Evolutionary conservation across 2,113 vertebrate species (phyloP).

Genomic region (Pedetes capensis): DNA sequence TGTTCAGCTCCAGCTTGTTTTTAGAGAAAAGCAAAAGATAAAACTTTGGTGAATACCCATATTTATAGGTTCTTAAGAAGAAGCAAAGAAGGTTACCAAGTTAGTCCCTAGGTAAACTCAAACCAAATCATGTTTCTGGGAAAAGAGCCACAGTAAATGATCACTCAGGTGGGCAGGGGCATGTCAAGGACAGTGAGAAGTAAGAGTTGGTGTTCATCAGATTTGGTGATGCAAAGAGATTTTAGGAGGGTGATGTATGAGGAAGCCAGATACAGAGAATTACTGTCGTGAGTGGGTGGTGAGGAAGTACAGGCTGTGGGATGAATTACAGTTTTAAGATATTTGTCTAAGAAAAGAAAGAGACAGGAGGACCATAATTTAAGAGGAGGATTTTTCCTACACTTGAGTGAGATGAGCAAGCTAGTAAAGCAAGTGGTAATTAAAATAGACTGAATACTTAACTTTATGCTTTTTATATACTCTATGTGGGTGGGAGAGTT

Average conservation of each 20-base stretch:
- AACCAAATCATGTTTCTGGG: not conserved
- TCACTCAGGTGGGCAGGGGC: not conserved
- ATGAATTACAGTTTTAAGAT: slow-evolving; percentile 44
- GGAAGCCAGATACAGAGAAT: not conserved
- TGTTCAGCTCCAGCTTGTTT: not conserved
- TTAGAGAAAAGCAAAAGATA: not conserved
- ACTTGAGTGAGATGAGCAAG: slow-evolving; percentile 15
- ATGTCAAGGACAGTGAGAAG: slow-evolving; percentile 1
- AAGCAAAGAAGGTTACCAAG: not conserved
- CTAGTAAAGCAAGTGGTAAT: slow-evolving; percentile 30
- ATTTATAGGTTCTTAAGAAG: not conserved
- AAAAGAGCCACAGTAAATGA: not conserved
- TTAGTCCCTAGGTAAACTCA: not conserved
- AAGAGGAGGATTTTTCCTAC: slow-evolving; percentile 42
- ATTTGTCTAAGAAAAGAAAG: slow-evolving; percentile 50
- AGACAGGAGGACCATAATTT: slow-evolving; percentile 18
- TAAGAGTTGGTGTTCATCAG: not conserved
- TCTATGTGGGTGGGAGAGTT: not conserved
- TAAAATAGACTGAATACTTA: not conserved
- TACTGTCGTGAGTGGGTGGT: slow-evolving; percentile 7
- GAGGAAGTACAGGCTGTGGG: slow-evolving; percentile 33
- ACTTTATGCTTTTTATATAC: not conserved
- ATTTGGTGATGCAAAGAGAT: not conserved
- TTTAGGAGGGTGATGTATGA: not conserved
- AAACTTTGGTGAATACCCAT: not conserved